These are phyloP conservation scores for Deroptyus accipitrinus DNA, from an alignment of 2,113 vertebrate species.

Conservation along the genomic window DNA sequence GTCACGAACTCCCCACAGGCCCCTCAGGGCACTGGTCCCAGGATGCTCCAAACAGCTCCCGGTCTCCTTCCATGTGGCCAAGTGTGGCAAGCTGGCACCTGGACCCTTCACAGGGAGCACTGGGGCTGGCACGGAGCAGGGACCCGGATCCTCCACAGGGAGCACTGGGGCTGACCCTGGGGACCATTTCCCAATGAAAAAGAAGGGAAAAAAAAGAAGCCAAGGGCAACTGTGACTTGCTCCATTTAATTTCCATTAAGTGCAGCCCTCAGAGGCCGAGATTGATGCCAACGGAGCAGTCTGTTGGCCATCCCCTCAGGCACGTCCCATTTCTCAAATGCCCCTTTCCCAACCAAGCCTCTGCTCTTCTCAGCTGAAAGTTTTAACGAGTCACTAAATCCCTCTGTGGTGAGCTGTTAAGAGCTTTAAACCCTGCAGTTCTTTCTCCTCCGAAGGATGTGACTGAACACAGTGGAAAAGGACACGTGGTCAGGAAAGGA, in stretches of 20 bases:
- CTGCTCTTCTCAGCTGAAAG: background rate
- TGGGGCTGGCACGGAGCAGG: background rate
- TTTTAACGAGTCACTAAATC: background rate
- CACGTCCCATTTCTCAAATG: background rate
- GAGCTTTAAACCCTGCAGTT: background rate
- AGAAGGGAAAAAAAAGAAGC: background rate
- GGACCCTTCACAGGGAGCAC: background rate
- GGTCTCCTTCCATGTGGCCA: background rate
- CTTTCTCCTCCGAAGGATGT: background rate
- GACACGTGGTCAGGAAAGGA: background rate
- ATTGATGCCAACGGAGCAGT: background rate
- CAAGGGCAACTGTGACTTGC: background rate
- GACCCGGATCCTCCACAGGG: background rate
- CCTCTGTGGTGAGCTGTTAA: background rate
- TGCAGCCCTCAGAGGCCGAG: background rate
- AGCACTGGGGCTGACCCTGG: background rate
- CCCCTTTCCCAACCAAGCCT: background rate
- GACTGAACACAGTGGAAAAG: background rate
- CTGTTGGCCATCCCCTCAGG: background rate
- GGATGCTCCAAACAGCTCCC: background rate
- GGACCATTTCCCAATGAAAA: background rate
- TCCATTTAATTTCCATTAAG: background rate
- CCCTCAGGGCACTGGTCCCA: background rate
- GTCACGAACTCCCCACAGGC: background rate
- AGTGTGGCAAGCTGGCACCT: background rate